Percentiles rank a stretch among this genome's conserved stretches.
phyloP scores from a whole-genome alignment of 2,888 invertebrate species.

The Folsomia candida region DNA sequence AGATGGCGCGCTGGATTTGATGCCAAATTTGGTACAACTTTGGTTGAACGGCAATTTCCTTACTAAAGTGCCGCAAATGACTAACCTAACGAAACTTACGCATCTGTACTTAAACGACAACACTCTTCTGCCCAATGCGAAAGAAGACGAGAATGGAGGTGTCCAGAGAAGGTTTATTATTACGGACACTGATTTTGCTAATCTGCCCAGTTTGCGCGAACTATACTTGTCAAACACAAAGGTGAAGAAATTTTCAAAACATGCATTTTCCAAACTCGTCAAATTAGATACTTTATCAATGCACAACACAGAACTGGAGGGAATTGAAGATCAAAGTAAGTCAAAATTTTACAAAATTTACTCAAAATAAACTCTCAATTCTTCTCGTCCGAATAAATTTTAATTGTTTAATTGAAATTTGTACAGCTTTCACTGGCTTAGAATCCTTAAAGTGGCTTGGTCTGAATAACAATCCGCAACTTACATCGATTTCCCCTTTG shows the following conservation, averaged over 20 bases:
- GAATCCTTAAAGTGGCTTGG: conserved; percentile 11
- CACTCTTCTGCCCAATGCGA: not conserved
- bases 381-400: too few relatives aligned
- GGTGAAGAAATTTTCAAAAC: conserved; percentile 10
- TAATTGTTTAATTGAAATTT: too few relatives aligned
- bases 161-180: not conserved
- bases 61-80: conserved; percentile 13
- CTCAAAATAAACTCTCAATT: too few relatives aligned
- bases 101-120: conserved; percentile 6
- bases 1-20: conserved; percentile 24
- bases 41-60: conserved; percentile 27
- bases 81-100: conserved; percentile 9
- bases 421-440: conserved; percentile 28
- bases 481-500: conserved; percentile 9
- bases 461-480: conserved; percentile 25
- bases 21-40: conserved; percentile 22
- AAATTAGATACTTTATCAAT: conserved; percentile 15
- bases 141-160: conserved; percentile 21
- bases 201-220: not conserved
- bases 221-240: conserved; percentile 4
- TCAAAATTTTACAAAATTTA: too few relatives aligned
- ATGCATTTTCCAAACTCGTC: conserved; percentile 21
- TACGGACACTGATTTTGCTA: not conserved
- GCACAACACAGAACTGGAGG: conserved; percentile 17
- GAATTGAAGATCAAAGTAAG: conserved; percentile 37